Evolutionary conservation across 2,797 vertebrate species (phyloP).

Genomic region (Leptatherina wallacei): DNA sequence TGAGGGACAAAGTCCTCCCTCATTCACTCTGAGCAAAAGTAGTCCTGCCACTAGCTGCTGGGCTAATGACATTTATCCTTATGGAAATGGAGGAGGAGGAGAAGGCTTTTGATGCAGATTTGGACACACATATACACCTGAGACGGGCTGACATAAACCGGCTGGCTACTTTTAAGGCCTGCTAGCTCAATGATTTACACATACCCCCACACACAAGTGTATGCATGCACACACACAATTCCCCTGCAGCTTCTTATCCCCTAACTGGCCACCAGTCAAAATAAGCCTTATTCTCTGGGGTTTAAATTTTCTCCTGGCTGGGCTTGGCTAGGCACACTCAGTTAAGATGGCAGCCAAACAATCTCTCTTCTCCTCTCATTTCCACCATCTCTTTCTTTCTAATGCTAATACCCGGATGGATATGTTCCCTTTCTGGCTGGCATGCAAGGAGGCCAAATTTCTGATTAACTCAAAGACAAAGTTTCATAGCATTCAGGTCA

Average conservation of each 20-base stretch:
- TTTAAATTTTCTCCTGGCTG: constrained; percentile 74
- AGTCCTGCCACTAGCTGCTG: constrained; percentile 66
- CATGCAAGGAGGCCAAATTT: constrained; percentile 72
- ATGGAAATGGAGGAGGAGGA: constrained; percentile 68
- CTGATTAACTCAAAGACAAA: constrained; percentile 76
- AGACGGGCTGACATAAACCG: constrained; percentile 63
- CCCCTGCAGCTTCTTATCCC: constrained; percentile 69
- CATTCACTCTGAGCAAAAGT: constrained; percentile 59
- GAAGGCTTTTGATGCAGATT: constrained; percentile 73
- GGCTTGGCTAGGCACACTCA: constrained; percentile 69
- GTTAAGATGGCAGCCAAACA: constrained; percentile 78
- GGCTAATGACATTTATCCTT: constrained; percentile 79
- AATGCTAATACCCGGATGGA: constrained; percentile 81
- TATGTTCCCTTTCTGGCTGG: constrained; percentile 68
- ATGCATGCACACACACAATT: constrained; percentile 49
- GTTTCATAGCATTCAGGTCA: constrained; percentile 78
- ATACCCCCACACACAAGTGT: constrained; percentile 24
- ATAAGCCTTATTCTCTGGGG: constrained; percentile 77
- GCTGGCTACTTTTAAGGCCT: constrained; percentile 63
- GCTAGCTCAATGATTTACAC: constrained; percentile 51
- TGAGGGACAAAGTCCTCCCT: constrained; percentile 74
- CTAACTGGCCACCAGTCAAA: constrained; percentile 81
- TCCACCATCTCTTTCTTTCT: constrained; percentile 76
- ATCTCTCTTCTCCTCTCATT: constrained; percentile 69
- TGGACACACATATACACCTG: constrained; percentile 72